Conservation (phyloP, 2,888 invertebrate species). For the Lissocephala sabroskyi region DNA sequence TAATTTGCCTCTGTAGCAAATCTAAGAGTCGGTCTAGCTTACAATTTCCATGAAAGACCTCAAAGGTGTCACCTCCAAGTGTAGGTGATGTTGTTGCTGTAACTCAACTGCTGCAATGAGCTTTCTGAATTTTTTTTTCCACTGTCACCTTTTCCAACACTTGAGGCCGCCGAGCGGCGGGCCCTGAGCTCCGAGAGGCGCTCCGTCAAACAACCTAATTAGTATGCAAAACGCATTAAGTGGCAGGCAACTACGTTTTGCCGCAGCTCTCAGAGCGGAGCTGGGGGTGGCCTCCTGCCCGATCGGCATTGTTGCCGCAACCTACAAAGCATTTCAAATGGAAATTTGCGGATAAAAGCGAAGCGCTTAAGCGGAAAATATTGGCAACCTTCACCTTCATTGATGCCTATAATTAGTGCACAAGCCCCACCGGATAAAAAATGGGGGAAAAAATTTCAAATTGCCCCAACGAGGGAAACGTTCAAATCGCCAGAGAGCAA, state of each 20-base stretch:
- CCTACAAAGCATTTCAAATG: constrained; percentile 54
- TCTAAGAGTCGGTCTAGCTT: too few relatives aligned
- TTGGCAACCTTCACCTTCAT: constrained; percentile 64
- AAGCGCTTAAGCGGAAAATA: constrained; percentile 38
- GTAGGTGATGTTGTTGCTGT: constrained; percentile 25
- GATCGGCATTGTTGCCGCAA: constrained; percentile 37
- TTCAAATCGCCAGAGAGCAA: constrained; percentile 39
- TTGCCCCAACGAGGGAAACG: constrained; percentile 1
- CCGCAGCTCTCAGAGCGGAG: constrained; percentile 37
- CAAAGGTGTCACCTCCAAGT: constrained; percentile 44
- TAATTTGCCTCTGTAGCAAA: too few relatives aligned
- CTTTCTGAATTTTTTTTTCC: constrained; percentile 24
- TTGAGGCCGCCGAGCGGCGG: constrained; percentile 30
- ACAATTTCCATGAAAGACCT: constrained; percentile 20
- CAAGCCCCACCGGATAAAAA: constrained; percentile 29
- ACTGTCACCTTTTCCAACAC: constrained; percentile 52
- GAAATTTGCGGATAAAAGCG: constrained; percentile 31
- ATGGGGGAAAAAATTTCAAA: not conserved
- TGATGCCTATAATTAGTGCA: constrained; percentile 51
- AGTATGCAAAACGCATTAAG: constrained; percentile 60
- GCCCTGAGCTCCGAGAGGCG: constrained; percentile 21
- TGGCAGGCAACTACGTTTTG: constrained; percentile 47
- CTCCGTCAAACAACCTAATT: constrained; percentile 60
- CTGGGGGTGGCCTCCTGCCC: constrained; percentile 5
- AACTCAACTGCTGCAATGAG: constrained; percentile 31